phyloP scores from a whole-genome alignment of 2,113 vertebrate species.

The Probosciger aterrimus region DNA sequence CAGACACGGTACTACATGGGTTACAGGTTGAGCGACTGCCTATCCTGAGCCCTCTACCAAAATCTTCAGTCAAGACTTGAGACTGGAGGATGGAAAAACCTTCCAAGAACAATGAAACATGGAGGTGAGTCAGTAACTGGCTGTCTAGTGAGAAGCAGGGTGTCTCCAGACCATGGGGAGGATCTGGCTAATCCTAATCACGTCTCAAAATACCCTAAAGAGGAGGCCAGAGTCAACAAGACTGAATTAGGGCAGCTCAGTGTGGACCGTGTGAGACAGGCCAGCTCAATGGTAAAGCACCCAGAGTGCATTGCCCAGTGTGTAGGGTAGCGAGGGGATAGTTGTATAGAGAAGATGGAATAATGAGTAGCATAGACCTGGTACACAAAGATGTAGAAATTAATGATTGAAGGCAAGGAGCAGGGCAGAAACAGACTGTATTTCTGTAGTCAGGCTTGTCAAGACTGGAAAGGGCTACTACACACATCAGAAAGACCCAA shows the following conservation, averaged over 20 bases:
- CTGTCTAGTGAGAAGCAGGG: background rate
- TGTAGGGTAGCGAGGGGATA: background rate
- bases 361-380: background rate
- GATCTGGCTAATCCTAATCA: background rate
- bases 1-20: fast-evolving
- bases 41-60: background rate
- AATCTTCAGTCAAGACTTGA: background rate
- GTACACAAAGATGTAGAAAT: background rate
- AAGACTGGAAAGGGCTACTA: background rate
- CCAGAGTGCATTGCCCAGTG: background rate
- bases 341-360: background rate
- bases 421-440: background rate
- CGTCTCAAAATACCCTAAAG: background rate
- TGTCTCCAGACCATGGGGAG: background rate
- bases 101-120: background rate
- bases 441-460: background rate
- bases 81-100: background rate
- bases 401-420: fast-evolving
- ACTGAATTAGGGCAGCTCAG: background rate
- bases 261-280: background rate
- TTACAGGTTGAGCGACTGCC: background rate
- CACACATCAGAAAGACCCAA: background rate
- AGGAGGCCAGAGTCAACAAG: background rate
- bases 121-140: background rate
- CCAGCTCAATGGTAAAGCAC: background rate